Evolutionary conservation across 2,797 vertebrate species (phyloP).

Genomic region (Halcyon leucocephala): DNA sequence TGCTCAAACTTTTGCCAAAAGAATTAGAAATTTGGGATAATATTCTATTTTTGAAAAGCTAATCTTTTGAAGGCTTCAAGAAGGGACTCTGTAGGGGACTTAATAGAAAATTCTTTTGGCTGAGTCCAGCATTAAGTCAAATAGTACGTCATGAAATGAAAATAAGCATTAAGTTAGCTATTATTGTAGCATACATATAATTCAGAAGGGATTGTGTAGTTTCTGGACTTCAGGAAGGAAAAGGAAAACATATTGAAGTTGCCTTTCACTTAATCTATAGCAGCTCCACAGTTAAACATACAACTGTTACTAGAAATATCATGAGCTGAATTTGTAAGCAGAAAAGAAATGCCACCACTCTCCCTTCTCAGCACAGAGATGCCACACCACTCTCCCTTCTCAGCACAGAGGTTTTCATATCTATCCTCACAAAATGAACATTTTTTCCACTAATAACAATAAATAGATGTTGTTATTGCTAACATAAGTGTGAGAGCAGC

Average conservation of each 20-base stretch:
- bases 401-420: background rate
- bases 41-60: background rate
- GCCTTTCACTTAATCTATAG: background rate
- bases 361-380: background rate
- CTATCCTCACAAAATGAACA: background rate
- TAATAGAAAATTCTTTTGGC: background rate
- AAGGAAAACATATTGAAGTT: background rate
- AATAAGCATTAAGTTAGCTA: background rate
- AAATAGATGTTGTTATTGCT: background rate
- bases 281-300: background rate
- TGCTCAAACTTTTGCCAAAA: background rate
- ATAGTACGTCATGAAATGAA: background rate
- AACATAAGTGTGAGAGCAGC: background rate
- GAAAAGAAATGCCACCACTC: background rate
- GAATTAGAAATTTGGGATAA: background rate
- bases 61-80: background rate
- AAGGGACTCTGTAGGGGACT: background rate
- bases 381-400: background rate
- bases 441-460: background rate
- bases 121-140: background rate
- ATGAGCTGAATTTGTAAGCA: background rate
- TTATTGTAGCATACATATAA: background rate
- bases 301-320: background rate
- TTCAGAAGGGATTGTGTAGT: background rate
- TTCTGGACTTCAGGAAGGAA: background rate